Percentiles rank a stretch among this genome's conserved stretches.
Evolutionary conservation across 2,797 vertebrate species (phyloP).

Genomic region (Melanotaenia parkinsoni): DNA sequence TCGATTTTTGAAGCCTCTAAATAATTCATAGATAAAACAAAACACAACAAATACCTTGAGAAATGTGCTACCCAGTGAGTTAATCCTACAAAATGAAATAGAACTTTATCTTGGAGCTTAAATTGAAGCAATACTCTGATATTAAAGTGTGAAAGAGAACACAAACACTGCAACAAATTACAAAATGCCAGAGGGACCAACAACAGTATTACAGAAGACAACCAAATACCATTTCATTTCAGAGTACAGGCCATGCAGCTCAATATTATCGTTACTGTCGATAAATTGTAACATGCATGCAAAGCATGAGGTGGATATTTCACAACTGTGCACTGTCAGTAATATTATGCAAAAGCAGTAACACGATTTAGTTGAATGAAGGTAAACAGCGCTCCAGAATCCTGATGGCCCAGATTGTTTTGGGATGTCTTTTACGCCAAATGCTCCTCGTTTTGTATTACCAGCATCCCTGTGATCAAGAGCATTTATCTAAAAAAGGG

Average conservation of each 20-base stretch:
- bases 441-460: conserved; percentile 63
- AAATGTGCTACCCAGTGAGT: conserved; percentile 76
- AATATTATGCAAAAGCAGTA: conserved; percentile 28
- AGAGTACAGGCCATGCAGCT: conserved; percentile 64
- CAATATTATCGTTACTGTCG: conserved; percentile 73
- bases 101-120: conserved; percentile 82
- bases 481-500: conserved; percentile 71
- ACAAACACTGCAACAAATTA: conserved; percentile 83
- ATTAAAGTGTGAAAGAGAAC: conserved; percentile 84
- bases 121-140: conserved; percentile 86
- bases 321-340: conserved; percentile 12
- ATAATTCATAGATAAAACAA: conserved; percentile 89
- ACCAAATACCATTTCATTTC: conserved; percentile 77
- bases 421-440: conserved; percentile 49
- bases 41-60: conserved; percentile 86
- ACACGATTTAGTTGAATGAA: conserved; percentile 11
- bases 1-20: conserved; percentile 81
- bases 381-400: conserved; percentile 6
- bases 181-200: conserved; percentile 75
- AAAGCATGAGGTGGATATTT: conserved; percentile 20
- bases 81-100: conserved; percentile 87
- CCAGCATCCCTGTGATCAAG: conserved; percentile 72
- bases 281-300: conserved; percentile 66
- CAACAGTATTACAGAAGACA: conserved; percentile 67
- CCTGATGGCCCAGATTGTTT: conserved; percentile 37